Conservation (phyloP, 2,797 vertebrate species). For the Eulemur rubriventer region DNA sequence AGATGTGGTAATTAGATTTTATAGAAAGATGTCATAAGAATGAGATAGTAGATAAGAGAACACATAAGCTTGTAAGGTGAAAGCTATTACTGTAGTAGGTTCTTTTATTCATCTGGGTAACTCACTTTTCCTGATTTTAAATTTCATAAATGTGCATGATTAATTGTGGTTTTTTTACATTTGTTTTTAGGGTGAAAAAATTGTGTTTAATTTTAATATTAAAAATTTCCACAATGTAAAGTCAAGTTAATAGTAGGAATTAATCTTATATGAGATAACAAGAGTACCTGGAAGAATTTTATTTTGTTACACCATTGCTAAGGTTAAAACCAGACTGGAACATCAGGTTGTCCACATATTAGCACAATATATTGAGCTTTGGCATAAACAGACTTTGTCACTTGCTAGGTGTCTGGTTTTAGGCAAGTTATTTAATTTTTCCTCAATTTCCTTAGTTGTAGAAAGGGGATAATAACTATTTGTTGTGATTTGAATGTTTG, state of each 20-base stretch:
- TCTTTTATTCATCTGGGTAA: neutral
- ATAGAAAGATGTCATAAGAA: slow-evolving; percentile 10
- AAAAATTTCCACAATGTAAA: neutral
- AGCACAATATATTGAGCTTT: neutral
- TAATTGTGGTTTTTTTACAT: neutral
- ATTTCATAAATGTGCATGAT: neutral
- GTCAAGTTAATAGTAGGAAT: neutral
- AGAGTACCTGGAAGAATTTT: neutral
- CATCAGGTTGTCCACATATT: neutral
- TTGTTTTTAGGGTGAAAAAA: neutral
- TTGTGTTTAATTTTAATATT: neutral
- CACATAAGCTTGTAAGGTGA: neutral
- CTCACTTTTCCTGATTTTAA: neutral
- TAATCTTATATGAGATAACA: neutral
- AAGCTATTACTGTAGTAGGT: neutral
- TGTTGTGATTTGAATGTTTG: neutral
- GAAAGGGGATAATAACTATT: neutral
- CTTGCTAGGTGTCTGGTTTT: neutral
- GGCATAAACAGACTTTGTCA: neutral
- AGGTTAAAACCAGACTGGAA: neutral
- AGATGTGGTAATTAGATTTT: slow-evolving; percentile 25
- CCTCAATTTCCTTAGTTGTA: neutral
- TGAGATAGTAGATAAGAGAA: neutral
- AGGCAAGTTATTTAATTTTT: neutral
- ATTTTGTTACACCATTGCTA: neutral